These are phyloP conservation scores for Leguminivora glycinivorella DNA, from an alignment of 1,140 invertebrate genomes.

Conservation along the genomic window DNA sequence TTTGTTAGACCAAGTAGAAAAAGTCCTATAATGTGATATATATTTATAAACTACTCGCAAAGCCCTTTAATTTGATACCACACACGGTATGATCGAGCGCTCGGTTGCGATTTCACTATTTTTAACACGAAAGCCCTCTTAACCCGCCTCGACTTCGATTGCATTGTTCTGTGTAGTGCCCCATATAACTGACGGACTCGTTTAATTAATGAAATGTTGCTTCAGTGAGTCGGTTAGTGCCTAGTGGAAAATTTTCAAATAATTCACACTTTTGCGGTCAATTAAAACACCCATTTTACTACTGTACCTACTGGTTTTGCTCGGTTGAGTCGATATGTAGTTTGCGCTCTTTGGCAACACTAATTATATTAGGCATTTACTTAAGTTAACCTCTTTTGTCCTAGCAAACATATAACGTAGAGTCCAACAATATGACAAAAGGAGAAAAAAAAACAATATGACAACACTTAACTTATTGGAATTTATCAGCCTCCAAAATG, in stretches of 20 bases:
- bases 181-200: slow-evolving; percentile 34
- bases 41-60: too few relatives aligned
- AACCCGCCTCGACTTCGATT: slow-evolving; percentile 1
- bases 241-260: slow-evolving; percentile 40
- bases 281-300: slow-evolving; percentile 33
- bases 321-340: not conserved
- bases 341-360: not conserved
- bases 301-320: slow-evolving; percentile 38
- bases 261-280: slow-evolving; percentile 32
- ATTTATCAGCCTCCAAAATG: not conserved
- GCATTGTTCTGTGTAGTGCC: slow-evolving; percentile 30
- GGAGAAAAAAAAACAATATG: not conserved
- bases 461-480: not conserved
- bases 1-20: too few relatives aligned
- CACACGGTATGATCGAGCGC: too few relatives aligned
- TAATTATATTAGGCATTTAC: too few relatives aligned
- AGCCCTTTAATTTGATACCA: too few relatives aligned
- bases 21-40: too few relatives aligned
- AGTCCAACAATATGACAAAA: not conserved
- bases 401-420: not conserved
- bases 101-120: too few relatives aligned
- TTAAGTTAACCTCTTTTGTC: not conserved
- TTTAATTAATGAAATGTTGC: slow-evolving; percentile 42
- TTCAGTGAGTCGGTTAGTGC: slow-evolving; percentile 35
- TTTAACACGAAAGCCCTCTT: too few relatives aligned